Conservation (phyloP, 2,888 invertebrate genomes). For the Oxyteleia sp. region DNA sequence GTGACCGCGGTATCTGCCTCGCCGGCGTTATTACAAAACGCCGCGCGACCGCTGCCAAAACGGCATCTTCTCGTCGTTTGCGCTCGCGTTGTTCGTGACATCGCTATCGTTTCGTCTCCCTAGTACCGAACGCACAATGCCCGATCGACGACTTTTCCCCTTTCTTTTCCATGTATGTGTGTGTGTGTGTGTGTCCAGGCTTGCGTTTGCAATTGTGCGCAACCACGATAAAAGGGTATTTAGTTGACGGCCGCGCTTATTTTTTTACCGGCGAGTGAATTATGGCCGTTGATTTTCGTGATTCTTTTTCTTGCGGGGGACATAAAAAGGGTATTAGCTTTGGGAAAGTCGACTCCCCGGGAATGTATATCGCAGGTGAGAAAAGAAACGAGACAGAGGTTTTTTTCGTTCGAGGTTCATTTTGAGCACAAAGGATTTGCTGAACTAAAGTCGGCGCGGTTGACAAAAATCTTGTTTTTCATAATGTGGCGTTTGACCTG, state of each 20-base stretch:
- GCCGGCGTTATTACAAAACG: slow-evolving; percentile 30
- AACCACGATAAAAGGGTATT: slow-evolving; percentile 30
- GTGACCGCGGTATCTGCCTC: slow-evolving; percentile 30
- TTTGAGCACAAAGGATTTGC: slow-evolving; percentile 5
- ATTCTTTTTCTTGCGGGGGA: slow-evolving; percentile 11
- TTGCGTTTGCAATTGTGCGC: slow-evolving; percentile 4
- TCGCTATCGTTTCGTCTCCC: slow-evolving; percentile 26
- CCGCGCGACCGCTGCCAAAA: slow-evolving; percentile 47
- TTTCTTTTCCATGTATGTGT: too few relatives aligned
- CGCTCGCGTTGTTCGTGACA: slow-evolving; percentile 26
- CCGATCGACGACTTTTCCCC: slow-evolving; percentile 14
- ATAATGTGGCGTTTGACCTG: slow-evolving; percentile 39
- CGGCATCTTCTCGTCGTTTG: slow-evolving; percentile 17
- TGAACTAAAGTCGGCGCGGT: slow-evolving; percentile 7
- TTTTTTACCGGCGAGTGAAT: slow-evolving; percentile 30
- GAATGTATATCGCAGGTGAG: slow-evolving; percentile 44
- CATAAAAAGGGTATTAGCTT: slow-evolving; percentile 28
- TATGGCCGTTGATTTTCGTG: slow-evolving; percentile 44
- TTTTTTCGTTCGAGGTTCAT: slow-evolving; percentile 30
- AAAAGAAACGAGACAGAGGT: slow-evolving; percentile 10
- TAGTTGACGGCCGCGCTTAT: slow-evolving; percentile 4
- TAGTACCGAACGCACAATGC: slow-evolving; percentile 42
- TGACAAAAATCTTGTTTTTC: slow-evolving; percentile 30
- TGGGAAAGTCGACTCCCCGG: too few relatives aligned
- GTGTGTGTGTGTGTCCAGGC: too few relatives aligned